Percentiles rank a stretch among this genome's conserved stretches.
These are phyloP conservation scores for Danio tinwini DNA, from an alignment of 2,797 vertebrate species.

Conservation along the genomic window DNA sequence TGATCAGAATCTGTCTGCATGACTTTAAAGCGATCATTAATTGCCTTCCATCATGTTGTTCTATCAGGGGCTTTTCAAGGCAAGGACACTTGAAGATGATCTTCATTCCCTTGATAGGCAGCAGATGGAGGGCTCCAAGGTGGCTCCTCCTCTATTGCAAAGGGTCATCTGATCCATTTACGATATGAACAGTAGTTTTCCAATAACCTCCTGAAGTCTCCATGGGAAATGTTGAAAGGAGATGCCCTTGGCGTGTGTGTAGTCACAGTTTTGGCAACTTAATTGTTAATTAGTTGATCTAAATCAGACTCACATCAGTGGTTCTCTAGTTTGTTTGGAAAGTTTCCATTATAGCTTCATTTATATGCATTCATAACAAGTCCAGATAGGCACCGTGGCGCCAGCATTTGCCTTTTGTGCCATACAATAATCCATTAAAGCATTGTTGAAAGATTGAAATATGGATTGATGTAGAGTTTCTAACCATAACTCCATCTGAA, in stretches of 20 bases:
- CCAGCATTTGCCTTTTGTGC: neutral
- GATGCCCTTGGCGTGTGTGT: constrained; percentile 54
- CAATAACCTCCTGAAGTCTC: constrained; percentile 67
- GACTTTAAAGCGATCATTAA: constrained; percentile 38
- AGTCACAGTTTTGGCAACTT: constrained; percentile 42
- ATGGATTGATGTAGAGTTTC: constrained; percentile 18
- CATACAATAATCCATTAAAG: neutral
- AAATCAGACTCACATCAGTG: constrained; percentile 29
- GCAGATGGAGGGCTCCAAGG: constrained; percentile 76
- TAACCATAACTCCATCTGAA: neutral
- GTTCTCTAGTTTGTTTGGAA: constrained; percentile 22
- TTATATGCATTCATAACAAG: constrained; percentile 17
- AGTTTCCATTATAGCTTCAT: constrained; percentile 14
- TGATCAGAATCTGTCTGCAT: constrained; percentile 30
- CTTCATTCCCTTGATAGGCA: constrained; percentile 59
- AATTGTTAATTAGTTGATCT: constrained; percentile 20
- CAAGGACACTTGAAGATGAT: constrained; percentile 73
- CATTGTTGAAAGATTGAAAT: constrained; percentile 6
- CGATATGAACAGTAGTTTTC: constrained; percentile 72
- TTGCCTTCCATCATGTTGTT: constrained; percentile 18
- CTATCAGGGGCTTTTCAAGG: constrained; percentile 49
- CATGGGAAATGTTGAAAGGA: constrained; percentile 62
- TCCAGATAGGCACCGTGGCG: constrained; percentile 28
- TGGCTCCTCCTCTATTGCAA: constrained; percentile 71
- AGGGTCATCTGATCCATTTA: constrained; percentile 77